Conservation (phyloP, 2,113 vertebrate species). For the Cebidichthys violaceus region DNA sequence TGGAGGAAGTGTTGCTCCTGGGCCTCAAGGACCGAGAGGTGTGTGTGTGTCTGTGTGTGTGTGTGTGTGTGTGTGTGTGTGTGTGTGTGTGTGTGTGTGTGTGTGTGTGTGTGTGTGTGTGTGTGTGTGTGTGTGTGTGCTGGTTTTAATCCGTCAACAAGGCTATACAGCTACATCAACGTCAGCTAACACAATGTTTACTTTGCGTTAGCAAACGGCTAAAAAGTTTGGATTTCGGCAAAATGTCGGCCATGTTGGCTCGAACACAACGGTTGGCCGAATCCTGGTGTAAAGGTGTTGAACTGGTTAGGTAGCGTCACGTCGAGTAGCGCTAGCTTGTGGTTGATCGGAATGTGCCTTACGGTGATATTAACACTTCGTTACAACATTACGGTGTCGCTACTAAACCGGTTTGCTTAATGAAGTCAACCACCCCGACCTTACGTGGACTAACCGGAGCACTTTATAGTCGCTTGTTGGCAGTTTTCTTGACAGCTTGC, state of each 20-base stretch:
- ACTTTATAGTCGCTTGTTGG: background rate
- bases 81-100: conserved; percentile 88
- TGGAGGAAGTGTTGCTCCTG: conserved; percentile 97
- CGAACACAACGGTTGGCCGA: background rate
- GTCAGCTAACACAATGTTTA: conserved; percentile 23
- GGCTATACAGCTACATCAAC: background rate
- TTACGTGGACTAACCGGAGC: background rate
- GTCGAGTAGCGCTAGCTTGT: background rate
- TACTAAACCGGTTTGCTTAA: background rate
- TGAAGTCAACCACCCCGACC: background rate
- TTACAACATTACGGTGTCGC: background rate
- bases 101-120: conserved; percentile 96
- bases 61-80: conserved; percentile 84
- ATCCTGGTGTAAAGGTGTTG: background rate
- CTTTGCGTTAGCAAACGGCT: conserved; percentile 16
- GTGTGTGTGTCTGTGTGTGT: conserved; percentile 87
- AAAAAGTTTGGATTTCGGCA: background rate
- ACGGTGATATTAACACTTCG: background rate
- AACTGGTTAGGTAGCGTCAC: background rate
- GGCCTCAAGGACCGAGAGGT: conserved; percentile 99
- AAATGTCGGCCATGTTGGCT: background rate
- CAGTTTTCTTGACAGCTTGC: conserved; percentile 33
- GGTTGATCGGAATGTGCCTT: background rate
- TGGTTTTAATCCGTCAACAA: background rate
- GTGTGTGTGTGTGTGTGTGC: conserved; percentile 88